A percentile compares a stretch with the other conserved stretches of the same genome.
Conservation (phyloP, 2,888 invertebrate species). For the Agonum fuliginosum region DNA sequence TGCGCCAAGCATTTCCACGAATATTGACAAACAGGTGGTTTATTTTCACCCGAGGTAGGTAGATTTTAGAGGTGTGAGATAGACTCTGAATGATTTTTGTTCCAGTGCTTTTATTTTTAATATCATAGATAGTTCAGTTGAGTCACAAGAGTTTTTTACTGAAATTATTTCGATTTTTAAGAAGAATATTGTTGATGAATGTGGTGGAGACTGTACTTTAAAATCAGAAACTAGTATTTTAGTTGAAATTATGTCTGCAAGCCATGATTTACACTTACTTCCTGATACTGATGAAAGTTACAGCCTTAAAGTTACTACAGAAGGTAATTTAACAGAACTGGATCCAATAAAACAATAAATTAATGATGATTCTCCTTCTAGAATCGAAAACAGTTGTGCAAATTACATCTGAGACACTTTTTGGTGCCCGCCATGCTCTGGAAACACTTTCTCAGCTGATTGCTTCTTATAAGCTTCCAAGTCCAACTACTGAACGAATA, state of each 20-base stretch:
- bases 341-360: neutral
- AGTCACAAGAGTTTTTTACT: conserved; percentile 74
- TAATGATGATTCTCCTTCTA: neutral
- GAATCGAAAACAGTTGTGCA: conserved; percentile 3
- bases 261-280: conserved; percentile 74
- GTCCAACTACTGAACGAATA: conserved; percentile 59
- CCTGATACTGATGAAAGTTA: conserved; percentile 85
- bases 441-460: conserved; percentile 86
- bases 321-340: conserved; percentile 71
- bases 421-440: conserved; percentile 84
- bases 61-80: no score
- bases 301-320: conserved; percentile 76
- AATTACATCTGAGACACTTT: conserved; percentile 76
- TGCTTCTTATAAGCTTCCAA: conserved; percentile 67
- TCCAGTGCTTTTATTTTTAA: conserved; percentile 71
- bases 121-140: conserved; percentile 73
- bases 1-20: conserved; percentile 76
- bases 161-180: conserved; percentile 76
- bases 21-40: conserved; percentile 70
- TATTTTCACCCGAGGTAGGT: conserved; percentile 77
- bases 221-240: conserved; percentile 74
- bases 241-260: conserved; percentile 76
- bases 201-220: conserved; percentile 74
- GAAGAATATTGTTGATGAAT: conserved; percentile 76
- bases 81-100: conserved; percentile 52